Percentiles rank a stretch among this genome's conserved stretches.
These are phyloP conservation scores for Eupithecia exiguata DNA, from an alignment of 2,888 invertebrate genomes.

Conservation along the genomic window DNA sequence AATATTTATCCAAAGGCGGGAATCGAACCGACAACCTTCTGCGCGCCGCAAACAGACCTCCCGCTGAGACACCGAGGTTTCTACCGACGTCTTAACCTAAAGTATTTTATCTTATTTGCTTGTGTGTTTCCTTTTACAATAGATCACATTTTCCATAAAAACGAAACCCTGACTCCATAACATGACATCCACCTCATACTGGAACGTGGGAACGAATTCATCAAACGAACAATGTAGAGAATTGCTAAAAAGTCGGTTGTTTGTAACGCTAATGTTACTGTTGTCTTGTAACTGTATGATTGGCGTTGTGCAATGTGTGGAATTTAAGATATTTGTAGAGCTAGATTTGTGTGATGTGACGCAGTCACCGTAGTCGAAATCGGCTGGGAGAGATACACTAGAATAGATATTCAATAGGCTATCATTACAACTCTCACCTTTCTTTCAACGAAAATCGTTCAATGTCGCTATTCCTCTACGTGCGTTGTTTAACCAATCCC, in stretches of 20 bases:
- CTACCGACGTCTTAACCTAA: no score
- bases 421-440: slow-evolving; percentile 45
- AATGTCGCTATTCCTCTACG: slow-evolving; percentile 46
- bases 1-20: no score
- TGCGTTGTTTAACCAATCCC: slow-evolving; percentile 57
- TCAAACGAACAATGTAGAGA: slow-evolving; percentile 66
- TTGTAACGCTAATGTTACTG: slow-evolving; percentile 63
- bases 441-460: slow-evolving; percentile 43
- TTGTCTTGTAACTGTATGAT: slow-evolving; percentile 54
- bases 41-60: no score
- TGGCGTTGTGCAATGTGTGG: slow-evolving; percentile 30
- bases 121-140: background rate
- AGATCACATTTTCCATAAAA: slow-evolving; percentile 3
- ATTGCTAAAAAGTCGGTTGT: slow-evolving; percentile 65
- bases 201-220: slow-evolving; percentile 73
- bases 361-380: no score
- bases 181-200: slow-evolving; percentile 51
- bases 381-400: no score
- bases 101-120: background rate
- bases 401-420: background rate
- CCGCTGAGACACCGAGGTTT: no score
- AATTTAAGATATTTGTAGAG: background rate
- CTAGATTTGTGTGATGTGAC: background rate
- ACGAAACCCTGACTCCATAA: slow-evolving; percentile 49
- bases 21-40: no score